A percentile compares a stretch with the other conserved stretches of the same genome.
Evolutionary conservation across 2,113 vertebrate genomes (phyloP).

Genomic region (Rhinopomastus cyanomelas): DNA sequence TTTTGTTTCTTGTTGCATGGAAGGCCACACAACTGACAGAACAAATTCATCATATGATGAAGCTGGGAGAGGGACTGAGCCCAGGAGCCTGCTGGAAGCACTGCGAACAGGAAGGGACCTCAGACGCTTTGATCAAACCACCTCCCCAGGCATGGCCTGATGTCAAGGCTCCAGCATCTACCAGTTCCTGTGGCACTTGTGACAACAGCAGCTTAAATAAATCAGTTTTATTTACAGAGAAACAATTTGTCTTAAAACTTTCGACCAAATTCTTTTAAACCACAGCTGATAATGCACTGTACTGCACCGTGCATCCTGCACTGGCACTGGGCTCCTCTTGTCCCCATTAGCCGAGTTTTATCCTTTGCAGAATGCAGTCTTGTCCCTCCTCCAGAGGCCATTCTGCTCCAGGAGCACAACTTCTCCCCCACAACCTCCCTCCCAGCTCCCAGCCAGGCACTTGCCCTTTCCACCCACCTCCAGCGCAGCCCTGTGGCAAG

Average conservation of each 20-base stretch:
- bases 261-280: conserved; percentile 7
- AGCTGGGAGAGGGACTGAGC: rapidly evolving
- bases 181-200: not conserved
- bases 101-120: not conserved
- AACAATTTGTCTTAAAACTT: not conserved
- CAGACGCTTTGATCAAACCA: not conserved
- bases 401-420: not conserved
- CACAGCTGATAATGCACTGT: not conserved
- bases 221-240: conserved; percentile 40
- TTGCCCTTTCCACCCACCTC: not conserved
- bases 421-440: not conserved
- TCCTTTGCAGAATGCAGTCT: not conserved
- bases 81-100: not conserved
- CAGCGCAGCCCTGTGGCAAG: not conserved
- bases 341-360: not conserved
- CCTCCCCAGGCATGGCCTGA: rapidly evolving
- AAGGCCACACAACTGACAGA: not conserved
- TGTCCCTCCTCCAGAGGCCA: not conserved
- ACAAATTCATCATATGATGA: not conserved
- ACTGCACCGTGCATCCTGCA: not conserved
- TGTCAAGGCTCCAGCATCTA: not conserved
- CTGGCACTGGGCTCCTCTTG: not conserved
- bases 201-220: conserved; percentile 26
- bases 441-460: rapidly evolving
- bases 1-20: not conserved